Percentiles rank a stretch among this genome's conserved stretches.
phyloP scores from a whole-genome alignment of 1,140 invertebrate species.

The Bombus superbus region DNA sequence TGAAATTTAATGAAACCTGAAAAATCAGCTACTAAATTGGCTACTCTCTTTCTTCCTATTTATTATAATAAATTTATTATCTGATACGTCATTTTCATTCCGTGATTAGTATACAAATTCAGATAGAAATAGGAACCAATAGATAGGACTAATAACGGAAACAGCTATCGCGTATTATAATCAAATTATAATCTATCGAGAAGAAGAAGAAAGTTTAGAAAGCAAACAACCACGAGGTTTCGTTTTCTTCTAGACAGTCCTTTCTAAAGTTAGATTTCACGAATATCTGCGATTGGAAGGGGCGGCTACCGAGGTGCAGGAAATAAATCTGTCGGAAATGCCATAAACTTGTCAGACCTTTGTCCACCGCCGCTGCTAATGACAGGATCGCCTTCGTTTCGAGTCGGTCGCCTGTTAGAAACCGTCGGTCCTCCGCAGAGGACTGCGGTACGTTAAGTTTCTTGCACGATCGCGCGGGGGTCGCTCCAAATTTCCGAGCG shows the following conservation, averaged over 20 bases:
- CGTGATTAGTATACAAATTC: too few relatives aligned
- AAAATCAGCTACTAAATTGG: too few relatives aligned
- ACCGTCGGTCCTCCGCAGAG: not conserved
- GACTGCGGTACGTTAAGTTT: slow-evolving; percentile 36
- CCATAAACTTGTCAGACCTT: slow-evolving; percentile 75
- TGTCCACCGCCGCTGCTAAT: slow-evolving; percentile 70
- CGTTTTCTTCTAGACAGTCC: not conserved
- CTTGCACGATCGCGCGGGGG: slow-evolving; percentile 18
- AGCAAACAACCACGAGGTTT: not conserved
- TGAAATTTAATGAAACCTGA: too few relatives aligned
- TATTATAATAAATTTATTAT: too few relatives aligned
- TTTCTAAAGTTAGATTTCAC: slow-evolving; percentile 59
- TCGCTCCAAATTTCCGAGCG: slow-evolving; percentile 30
- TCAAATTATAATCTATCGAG: too few relatives aligned
- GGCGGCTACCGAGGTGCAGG: slow-evolving; percentile 34
- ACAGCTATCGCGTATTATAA: too few relatives aligned
- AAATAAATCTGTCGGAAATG: slow-evolving; percentile 74
- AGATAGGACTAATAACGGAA: too few relatives aligned
- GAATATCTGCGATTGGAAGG: slow-evolving; percentile 53
- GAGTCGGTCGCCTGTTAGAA: slow-evolving; percentile 25
- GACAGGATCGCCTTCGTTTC: slow-evolving; percentile 51
- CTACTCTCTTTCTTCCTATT: too few relatives aligned
- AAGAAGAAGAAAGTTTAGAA: not conserved
- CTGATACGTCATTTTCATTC: too few relatives aligned
- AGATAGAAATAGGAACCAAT: too few relatives aligned